phyloP scores from a whole-genome alignment of 2,113 vertebrate genomes.

The Alexandromys fortis region DNA sequence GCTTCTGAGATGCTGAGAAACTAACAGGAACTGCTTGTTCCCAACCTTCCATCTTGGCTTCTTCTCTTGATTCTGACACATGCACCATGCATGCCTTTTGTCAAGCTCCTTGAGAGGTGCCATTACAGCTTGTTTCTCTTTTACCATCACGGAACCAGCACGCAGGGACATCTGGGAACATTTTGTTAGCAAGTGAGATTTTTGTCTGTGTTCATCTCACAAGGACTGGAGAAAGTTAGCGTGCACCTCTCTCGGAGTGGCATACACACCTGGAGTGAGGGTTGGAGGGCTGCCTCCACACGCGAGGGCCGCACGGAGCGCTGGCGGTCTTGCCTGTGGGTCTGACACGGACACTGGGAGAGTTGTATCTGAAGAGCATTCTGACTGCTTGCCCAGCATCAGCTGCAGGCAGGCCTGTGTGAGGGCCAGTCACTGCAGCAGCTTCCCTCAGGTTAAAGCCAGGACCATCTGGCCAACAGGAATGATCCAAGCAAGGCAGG shows the following conservation, averaged over 20 bases:
- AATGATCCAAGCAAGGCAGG: neutral
- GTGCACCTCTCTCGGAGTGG: neutral
- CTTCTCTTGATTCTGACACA: neutral
- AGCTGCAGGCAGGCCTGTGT: neutral
- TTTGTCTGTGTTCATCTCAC: neutral
- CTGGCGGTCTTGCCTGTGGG: neutral
- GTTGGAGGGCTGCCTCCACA: neutral
- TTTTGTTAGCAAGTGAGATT: slow-evolving; percentile 12
- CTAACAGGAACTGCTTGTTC: too few species aligned
- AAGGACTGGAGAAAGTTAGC: neutral
- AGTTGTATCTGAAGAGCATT: neutral
- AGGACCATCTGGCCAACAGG: slow-evolving; percentile 41
- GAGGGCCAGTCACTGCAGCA: neutral
- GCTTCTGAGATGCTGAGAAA: neutral
- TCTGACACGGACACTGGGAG: neutral
- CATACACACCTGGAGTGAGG: neutral
- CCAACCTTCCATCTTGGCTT: neutral
- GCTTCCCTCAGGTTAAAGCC: neutral
- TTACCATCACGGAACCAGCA: neutral
- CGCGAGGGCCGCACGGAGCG: neutral
- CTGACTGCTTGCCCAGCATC: neutral
- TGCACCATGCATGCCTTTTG: neutral
- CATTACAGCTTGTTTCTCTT: neutral
- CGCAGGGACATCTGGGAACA: neutral
- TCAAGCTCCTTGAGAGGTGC: neutral